phyloP scores from a whole-genome alignment of 2,888 invertebrate species.

The Keiferia lycopersicella region DNA sequence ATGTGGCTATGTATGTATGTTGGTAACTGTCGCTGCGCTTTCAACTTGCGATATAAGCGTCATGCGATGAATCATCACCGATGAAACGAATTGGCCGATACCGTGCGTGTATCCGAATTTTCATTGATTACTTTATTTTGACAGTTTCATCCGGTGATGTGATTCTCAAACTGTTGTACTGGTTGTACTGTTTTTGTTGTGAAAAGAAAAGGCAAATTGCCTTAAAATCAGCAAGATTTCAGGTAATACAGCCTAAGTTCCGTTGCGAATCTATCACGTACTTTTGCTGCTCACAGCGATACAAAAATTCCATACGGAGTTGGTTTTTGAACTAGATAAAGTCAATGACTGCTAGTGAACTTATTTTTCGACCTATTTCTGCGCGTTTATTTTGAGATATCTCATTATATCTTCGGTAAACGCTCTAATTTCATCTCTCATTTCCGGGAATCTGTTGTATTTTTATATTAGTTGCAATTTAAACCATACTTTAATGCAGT shows the following conservation, averaged over 20 bases:
- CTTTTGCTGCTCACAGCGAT: not conserved
- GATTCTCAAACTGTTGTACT: slow-evolving; percentile 5
- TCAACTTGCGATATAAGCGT: no score
- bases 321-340: slow-evolving; percentile 27
- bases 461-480: not conserved
- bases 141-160: slow-evolving; percentile 6
- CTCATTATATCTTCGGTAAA: slow-evolving; percentile 41
- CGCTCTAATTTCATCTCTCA: slow-evolving; percentile 31
- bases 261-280: not conserved
- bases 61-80: no score
- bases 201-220: slow-evolving; percentile 9
- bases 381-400: slow-evolving; percentile 62
- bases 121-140: slow-evolving; percentile 15
- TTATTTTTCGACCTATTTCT: slow-evolving; percentile 62
- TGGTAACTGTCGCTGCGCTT: no score
- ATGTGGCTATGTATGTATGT: no score
- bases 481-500: not conserved
- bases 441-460: not conserved
- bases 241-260: slow-evolving; percentile 6
- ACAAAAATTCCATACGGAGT: not conserved
- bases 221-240: slow-evolving; percentile 18
- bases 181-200: slow-evolving; percentile 7
- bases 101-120: slow-evolving; percentile 20
- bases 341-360: slow-evolving; percentile 45
- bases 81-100: no score